A percentile compares a stretch with the other conserved stretches of the same genome.
phyloP scores from a whole-genome alignment of 2,888 invertebrate species.

The Pemphredon lugubris region DNA sequence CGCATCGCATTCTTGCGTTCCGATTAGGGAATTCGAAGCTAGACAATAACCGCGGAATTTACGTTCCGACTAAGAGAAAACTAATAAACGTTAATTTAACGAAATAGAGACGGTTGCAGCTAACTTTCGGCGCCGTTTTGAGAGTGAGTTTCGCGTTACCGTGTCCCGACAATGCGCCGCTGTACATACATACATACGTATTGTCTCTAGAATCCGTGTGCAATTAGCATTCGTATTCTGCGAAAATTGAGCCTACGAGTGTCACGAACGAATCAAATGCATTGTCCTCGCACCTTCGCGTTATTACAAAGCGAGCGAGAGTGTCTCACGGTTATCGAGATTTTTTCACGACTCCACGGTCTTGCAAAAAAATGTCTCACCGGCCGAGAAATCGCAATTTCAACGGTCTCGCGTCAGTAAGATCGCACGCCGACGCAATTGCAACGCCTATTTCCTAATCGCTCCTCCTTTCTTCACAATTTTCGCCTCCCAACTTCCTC shows the following conservation, averaged over 20 bases:
- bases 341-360: no score
- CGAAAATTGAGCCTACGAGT: constrained; percentile 32
- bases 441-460: no score
- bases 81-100: constrained; percentile 75
- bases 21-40: constrained; percentile 60
- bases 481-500: no score
- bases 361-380: no score
- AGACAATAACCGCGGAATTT: constrained; percentile 65
- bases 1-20: constrained; percentile 34
- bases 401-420: no score
- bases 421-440: no score
- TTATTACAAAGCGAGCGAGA: no score
- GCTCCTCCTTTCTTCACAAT: no score
- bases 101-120: constrained; percentile 56
- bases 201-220: constrained; percentile 44
- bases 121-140: constrained; percentile 44
- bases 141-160: neutral
- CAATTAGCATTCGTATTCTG: constrained; percentile 45
- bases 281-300: neutral
- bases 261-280: constrained; percentile 39
- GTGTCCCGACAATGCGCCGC: constrained; percentile 28
- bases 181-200: no score
- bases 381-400: no score
- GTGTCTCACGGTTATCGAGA: no score
- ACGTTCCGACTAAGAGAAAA: constrained; percentile 61